Percentiles rank a stretch among this genome's conserved stretches.
These are phyloP conservation scores for Myotis brandtii DNA, from an alignment of 2,113 vertebrate genomes.

Conservation along the genomic window DNA sequence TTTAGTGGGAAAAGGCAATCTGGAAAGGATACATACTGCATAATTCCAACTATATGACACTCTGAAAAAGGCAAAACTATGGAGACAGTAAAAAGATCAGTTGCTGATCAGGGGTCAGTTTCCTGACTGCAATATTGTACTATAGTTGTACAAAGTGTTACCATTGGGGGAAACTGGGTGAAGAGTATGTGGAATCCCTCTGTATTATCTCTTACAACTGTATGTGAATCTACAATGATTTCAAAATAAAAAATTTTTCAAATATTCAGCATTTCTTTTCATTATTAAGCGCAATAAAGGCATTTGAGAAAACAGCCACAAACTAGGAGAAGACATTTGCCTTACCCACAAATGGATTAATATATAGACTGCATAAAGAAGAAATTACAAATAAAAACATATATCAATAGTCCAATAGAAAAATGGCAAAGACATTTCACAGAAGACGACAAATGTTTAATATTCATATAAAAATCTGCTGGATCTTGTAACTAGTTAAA, in stretches of 20 bases:
- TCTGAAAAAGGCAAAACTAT: constrained; percentile 11
- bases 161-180: background rate
- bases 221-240: constrained; percentile 19
- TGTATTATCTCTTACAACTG: background rate
- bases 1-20: background rate
- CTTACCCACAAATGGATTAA: background rate
- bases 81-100: background rate
- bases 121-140: background rate
- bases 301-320: background rate
- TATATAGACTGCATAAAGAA: background rate
- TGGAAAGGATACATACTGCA: background rate
- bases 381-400: background rate
- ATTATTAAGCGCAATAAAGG: background rate
- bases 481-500: background rate
- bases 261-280: background rate
- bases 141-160: background rate
- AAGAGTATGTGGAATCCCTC: background rate
- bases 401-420: background rate
- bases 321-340: background rate
- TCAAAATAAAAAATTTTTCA: constrained; percentile 5
- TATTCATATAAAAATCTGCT: background rate
- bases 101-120: background rate
- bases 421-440: background rate
- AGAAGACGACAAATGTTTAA: background rate
- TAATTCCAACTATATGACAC: background rate